Base-by-base conservation (phyloP, 2,888 invertebrate species). In the Drosophila yooni region DNA sequence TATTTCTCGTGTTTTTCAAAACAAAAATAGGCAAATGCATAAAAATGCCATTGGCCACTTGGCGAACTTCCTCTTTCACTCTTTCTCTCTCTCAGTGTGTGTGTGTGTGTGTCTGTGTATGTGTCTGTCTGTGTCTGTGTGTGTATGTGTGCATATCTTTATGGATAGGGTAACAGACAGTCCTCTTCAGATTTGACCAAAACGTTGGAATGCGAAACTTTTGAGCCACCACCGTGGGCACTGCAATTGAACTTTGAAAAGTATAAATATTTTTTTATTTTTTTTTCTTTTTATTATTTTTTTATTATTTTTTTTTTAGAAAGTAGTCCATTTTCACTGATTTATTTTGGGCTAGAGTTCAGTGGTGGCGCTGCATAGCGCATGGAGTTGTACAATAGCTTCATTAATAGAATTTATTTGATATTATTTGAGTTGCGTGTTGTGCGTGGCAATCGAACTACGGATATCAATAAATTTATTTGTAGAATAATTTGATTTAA, bases 11-110 rank as follows among this genome's bases (percentile, higher is more conserved):
- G 59, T 60, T 59, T 61, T 61, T 61, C 62, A 54, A 74, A 70
- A 70, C 70, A 53, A 78, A 78, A 77, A 77, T 74, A 78, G 74
- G 78, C 74, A 78, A 62, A 77, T 79, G 77, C 79, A 79, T 77
- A 66, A 78, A 74, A 77, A 74, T 77, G 70, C 62, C 74, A 76
- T 76, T 77, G 40, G 60, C 58, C 27, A 59, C 69, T 73, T 53
- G 60, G 53, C 74, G 74, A 78, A 65, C 74, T 76, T 76, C 74
- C 79, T 74, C 70, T 65, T 70, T 78, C 70, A 52, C 74, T 74
- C 74, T 33, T 11, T 67, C 25, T 51, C 38, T 54, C n/a, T 34
- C 21, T n/a, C 6, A 21, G 29, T 29, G n/a, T 13, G 25, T 27
- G 27, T 38, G 15, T 33, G 15, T 34, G 13, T 27, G 40, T 63